Evolutionary conservation across 2,797 vertebrate genomes (phyloP).

Genomic region (Amblyraja radiata): DNA sequence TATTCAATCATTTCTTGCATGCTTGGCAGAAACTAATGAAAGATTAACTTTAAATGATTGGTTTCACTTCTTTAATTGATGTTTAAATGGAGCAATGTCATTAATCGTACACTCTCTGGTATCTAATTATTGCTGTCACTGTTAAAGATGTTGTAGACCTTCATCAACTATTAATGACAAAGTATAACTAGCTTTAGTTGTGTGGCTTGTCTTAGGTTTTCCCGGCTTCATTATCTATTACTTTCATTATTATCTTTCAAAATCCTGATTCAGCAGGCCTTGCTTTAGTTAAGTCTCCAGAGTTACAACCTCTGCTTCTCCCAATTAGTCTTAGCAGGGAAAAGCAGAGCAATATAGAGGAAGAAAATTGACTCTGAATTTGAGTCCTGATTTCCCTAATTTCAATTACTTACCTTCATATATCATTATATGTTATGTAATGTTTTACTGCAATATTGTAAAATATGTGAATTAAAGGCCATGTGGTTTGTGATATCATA

Average conservation of each 20-base stretch:
- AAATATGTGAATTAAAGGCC: not conserved
- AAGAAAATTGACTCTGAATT: not conserved
- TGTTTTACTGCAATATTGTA: not conserved
- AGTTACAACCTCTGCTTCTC: not conserved
- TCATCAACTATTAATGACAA: constrained; percentile 36
- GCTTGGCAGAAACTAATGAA: constrained; percentile 35
- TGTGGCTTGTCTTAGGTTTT: constrained; percentile 19
- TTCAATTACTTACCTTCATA: not conserved
- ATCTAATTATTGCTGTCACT: constrained; percentile 34
- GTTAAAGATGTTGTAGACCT: constrained; percentile 25
- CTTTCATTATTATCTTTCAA: constrained; percentile 27
- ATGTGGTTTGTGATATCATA: too few relatives aligned
- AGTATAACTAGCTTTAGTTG: constrained; percentile 34
- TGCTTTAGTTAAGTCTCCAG: not conserved
- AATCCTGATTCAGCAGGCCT: constrained; percentile 20
- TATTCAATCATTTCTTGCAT: constrained; percentile 36
- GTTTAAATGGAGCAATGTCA: constrained; percentile 34
- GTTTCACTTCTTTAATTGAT: constrained; percentile 36
- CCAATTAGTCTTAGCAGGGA: not conserved
- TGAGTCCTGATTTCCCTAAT: not conserved
- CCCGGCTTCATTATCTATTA: constrained; percentile 28
- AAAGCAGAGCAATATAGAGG: not conserved
- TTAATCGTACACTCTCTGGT: constrained; percentile 21
- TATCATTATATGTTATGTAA: not conserved
- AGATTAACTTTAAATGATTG: constrained; percentile 35